phyloP scores from a whole-genome alignment of 2,797 vertebrate genomes.

The Tympanoctomys barrerae region DNA sequence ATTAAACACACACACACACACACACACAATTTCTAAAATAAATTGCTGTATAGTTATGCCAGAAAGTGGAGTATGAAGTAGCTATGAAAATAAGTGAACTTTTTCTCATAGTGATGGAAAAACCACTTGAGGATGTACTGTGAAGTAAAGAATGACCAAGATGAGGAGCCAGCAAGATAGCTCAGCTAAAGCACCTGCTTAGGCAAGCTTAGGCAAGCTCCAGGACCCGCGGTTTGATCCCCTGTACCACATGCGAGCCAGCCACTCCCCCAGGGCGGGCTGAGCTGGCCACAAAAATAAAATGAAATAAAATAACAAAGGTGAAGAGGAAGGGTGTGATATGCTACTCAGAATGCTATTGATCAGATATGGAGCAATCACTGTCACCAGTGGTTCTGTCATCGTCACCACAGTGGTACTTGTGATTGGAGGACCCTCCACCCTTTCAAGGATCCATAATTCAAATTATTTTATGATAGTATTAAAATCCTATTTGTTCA shows the following conservation, averaged over 20 bases:
- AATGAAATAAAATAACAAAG: not conserved
- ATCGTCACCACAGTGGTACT: not conserved
- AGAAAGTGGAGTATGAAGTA: not conserved
- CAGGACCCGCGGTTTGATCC: too few relatives aligned
- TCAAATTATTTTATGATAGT: slow-evolving; percentile 12
- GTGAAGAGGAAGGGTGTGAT: not conserved
- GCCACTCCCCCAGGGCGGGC: too few relatives aligned
- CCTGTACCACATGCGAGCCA: too few relatives aligned
- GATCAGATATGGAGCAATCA: not conserved
- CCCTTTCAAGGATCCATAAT: not conserved
- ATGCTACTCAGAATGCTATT: not conserved
- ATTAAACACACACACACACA: too few relatives aligned
- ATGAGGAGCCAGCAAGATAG: not conserved
- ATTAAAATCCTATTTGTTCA: not conserved
- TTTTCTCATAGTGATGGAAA: not conserved
- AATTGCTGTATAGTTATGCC: not conserved
- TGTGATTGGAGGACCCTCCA: not conserved
- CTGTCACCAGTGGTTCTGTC: not conserved
- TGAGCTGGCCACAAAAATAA: too few relatives aligned
- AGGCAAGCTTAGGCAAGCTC: too few relatives aligned
- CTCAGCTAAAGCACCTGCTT: too few relatives aligned
- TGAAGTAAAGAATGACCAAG: not conserved
- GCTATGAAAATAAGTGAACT: not conserved
- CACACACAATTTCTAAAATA: not conserved
- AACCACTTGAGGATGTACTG: not conserved